phyloP scores from a whole-genome alignment of 1,140 invertebrate species.

The Calycopis cecrops region DNA sequence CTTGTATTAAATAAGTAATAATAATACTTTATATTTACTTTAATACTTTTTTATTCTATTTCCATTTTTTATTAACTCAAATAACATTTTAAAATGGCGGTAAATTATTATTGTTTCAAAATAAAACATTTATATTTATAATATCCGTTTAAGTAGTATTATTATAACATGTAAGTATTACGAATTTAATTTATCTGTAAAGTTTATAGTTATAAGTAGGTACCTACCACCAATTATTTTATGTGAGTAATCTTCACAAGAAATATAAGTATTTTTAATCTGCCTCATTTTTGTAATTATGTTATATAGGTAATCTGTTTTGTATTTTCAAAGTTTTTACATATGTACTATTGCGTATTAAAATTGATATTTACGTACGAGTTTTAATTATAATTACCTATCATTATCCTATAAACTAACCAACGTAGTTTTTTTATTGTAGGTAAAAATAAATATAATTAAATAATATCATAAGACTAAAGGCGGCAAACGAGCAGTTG shows the following conservation, averaged over 20 bases:
- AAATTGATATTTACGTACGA: too few relatives aligned
- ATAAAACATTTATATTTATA: neutral
- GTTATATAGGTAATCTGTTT: slow-evolving; percentile 3
- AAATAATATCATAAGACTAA: too few relatives aligned
- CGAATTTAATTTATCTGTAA: neutral
- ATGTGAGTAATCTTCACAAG: slow-evolving; percentile 9
- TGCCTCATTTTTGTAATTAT: slow-evolving; percentile 24
- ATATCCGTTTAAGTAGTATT: neutral
- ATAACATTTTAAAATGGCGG: too few relatives aligned
- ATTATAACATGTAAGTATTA: neutral
- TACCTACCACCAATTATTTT: neutral
- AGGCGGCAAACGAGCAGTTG: too few relatives aligned
- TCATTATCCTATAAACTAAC: too few relatives aligned
- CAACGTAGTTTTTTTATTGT: too few relatives aligned
- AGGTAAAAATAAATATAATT: too few relatives aligned
- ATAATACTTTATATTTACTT: too few relatives aligned
- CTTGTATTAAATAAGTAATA: neutral
- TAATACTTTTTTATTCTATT: neutral
- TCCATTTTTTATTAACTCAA: too few relatives aligned
- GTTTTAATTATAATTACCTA: too few relatives aligned
- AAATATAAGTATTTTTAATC: slow-evolving; percentile 26
- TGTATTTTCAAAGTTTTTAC: neutral
- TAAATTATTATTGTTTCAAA: neutral
- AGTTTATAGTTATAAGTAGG: too few relatives aligned
- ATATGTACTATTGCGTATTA: too few relatives aligned